These are phyloP conservation scores for Vulpes ferrilata DNA, from an alignment of 2,113 vertebrate genomes.

Conservation along the genomic window DNA sequence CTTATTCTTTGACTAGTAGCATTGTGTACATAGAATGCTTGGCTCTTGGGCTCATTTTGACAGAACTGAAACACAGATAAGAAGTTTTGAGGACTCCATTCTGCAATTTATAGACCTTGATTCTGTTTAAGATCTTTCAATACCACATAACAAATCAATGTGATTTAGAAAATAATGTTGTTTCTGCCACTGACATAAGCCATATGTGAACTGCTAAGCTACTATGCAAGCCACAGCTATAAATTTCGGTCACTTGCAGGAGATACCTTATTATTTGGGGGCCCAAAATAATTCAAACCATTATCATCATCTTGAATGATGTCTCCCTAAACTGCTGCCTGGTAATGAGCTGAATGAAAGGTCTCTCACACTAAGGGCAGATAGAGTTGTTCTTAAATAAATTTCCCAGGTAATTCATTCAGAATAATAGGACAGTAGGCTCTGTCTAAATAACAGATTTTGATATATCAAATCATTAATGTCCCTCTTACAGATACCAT, in stretches of 20 bases:
- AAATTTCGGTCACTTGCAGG: constrained; percentile 87
- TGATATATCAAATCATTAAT: constrained; percentile 52
- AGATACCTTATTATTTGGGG: constrained; percentile 83
- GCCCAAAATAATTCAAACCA: constrained; percentile 82
- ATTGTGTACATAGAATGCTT: constrained; percentile 89
- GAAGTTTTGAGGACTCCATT: constrained; percentile 87
- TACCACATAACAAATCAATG: constrained; percentile 91
- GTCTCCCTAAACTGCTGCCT: constrained; percentile 79
- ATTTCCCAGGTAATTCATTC: constrained; percentile 66
- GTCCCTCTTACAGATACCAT: constrained; percentile 35
- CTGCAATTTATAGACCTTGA: constrained; percentile 89
- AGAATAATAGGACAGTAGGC: constrained; percentile 14
- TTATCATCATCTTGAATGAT: constrained; percentile 86
- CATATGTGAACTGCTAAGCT: constrained; percentile 91
- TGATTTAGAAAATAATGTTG: constrained; percentile 89
- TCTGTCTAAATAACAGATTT: constrained; percentile 67
- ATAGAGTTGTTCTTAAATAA: constrained; percentile 72
- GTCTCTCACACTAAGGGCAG: constrained; percentile 74
- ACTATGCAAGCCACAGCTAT: constrained; percentile 87
- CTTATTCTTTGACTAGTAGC: constrained; percentile 92
- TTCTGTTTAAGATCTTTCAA: constrained; percentile 91
- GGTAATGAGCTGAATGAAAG: constrained; percentile 83
- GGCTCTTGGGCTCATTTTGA: constrained; percentile 88
- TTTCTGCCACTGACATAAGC: constrained; percentile 91
- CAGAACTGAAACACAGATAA: constrained; percentile 89